A percentile compares a stretch with the other conserved stretches of the same genome.
Conservation (phyloP, 1,140 invertebrate species). For the Chlorops oryzae region DNA sequence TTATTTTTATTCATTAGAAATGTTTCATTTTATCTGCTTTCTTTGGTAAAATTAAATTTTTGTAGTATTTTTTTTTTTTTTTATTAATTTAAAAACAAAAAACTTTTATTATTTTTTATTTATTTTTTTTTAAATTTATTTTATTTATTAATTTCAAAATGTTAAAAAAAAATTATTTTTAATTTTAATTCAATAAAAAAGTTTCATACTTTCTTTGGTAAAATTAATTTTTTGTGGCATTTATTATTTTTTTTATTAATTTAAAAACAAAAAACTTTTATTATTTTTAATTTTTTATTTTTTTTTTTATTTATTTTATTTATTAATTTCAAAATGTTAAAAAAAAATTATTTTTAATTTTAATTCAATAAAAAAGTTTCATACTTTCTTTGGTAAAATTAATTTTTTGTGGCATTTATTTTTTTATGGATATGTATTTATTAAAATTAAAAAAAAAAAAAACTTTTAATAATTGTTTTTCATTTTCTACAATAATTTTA, state of each 20-base stretch:
- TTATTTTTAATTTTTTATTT: background rate
- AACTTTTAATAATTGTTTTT: too few species aligned
- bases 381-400: too few species aligned
- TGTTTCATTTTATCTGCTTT: too few species aligned
- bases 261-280: background rate
- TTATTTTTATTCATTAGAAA: too few species aligned
- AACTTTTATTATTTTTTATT: background rate
- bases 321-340: background rate
- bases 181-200: background rate
- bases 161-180: background rate
- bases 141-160: background rate
- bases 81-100: too few species aligned
- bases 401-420: background rate
- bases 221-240: too few species aligned
- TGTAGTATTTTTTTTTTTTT: background rate
- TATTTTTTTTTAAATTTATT: background rate
- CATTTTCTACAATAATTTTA: too few species aligned
- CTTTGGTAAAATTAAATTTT: too few species aligned
- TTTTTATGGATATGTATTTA: too few species aligned
- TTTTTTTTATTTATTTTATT: background rate
- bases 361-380: too few species aligned
- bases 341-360: background rate
- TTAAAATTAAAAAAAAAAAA: too few species aligned
- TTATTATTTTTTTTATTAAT: background rate
- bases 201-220: too few species aligned